Evolutionary conservation across 1,140 invertebrate species (phyloP), one percentile per base, ranked within the genome.

Genomic region (Dryas iulia): DNA sequence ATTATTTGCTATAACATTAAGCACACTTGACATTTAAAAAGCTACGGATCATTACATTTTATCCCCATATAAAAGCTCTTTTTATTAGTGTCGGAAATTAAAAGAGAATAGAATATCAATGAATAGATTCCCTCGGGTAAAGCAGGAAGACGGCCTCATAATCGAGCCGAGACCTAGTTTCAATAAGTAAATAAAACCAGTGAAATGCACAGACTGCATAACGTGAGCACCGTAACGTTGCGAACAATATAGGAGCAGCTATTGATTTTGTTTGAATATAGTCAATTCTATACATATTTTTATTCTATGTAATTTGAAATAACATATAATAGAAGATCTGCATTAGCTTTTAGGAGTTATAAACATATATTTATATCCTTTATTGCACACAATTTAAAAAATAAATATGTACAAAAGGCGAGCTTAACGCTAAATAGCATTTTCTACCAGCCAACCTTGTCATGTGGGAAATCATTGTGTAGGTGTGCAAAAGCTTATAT

Each of bases 151-250:
- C 59, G 52, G 73, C 71, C 73, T 72, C 71, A 67, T 78, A 80
- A 82, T 81, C 67, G 74, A 77, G 56, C 53, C 47, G 64, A 76
- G 77, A 76, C 74, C 73, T 64, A 78, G 61, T 71, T 78, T 69
- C 66, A 79, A 67, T 67, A 66, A 74, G 68, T 64, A 74, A 73
- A 76, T 68, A 71, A 73, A 76, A 76, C 72, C 62, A 70, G 47
- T 47, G 39, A 65, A 59, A 39, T 35, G 53, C 21, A 25, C 52
- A 58, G 53, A 39, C 33, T 58, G 31, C 59, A 56, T 25, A 52
- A 30, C 56, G 63, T 7, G 18, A 23, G 56, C 39, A 21, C 28
- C 11, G 23, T 35, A 23, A 28, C 56, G 24, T 26, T 59, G 12
- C 47, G 33, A 60, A 47, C 39, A 47, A 18, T 47, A 21, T 47